Conservation (phyloP, 2,797 vertebrate species). For the Luscinia megarhynchos region DNA sequence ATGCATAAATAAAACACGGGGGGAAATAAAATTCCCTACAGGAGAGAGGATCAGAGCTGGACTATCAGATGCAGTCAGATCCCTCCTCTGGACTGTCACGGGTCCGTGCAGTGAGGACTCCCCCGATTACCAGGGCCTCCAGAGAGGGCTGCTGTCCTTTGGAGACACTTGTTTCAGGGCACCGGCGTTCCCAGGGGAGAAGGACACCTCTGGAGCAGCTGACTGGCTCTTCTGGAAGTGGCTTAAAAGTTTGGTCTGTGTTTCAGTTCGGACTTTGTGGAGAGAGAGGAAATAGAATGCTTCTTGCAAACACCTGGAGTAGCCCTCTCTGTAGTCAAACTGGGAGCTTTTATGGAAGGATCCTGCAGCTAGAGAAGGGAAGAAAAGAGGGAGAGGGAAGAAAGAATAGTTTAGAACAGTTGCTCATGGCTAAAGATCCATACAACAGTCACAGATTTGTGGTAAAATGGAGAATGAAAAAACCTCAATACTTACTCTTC, state of each 20-base stretch:
- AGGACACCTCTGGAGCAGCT: neutral
- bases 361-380: neutral
- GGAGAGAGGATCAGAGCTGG: conserved; percentile 46
- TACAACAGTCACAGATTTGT: neutral
- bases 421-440: neutral
- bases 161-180: conserved; percentile 31
- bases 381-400: neutral
- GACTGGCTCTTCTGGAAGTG: conserved; percentile 56
- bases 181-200: neutral
- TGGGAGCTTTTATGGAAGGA: conserved; percentile 50
- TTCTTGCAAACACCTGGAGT: conserved; percentile 76
- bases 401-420: neutral
- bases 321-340: conserved; percentile 77
- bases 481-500: conserved; percentile 46
- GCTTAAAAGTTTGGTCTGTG: conserved; percentile 46
- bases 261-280: conserved; percentile 70
- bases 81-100: conserved; percentile 66
- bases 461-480: neutral
- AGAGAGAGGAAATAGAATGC: conserved; percentile 77
- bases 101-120: neutral
- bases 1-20: conserved; percentile 7
- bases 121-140: conserved; percentile 85
- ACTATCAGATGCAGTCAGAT: conserved; percentile 28
- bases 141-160: conserved; percentile 63
- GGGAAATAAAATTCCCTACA: conserved; percentile 51